Evolutionary conservation across 2,113 vertebrate species (phyloP).

Genomic region (Alligator mississippiensis): DNA sequence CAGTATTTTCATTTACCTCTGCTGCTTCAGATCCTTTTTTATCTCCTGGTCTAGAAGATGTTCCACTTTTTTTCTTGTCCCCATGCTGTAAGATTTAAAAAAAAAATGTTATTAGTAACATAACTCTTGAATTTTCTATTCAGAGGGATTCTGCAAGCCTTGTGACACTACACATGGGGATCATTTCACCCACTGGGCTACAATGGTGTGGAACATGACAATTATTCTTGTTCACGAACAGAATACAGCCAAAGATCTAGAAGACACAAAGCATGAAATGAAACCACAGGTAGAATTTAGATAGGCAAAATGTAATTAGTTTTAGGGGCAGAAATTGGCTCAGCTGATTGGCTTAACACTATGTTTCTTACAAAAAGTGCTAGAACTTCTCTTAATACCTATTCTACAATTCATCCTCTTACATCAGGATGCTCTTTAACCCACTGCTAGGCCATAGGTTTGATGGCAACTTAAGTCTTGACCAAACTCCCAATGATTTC

Average conservation of each 20-base stretch:
- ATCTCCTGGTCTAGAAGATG: slow-evolving; percentile 50
- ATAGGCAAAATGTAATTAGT: not conserved
- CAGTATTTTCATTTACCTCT: slow-evolving; percentile 56
- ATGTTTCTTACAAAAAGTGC: not conserved
- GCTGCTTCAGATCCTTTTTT: slow-evolving; percentile 56
- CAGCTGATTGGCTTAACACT: not conserved
- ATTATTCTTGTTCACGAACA: not conserved
- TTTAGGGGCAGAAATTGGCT: not conserved
- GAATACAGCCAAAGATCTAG: not conserved
- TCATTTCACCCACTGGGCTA: not conserved
- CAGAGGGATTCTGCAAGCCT: not conserved
- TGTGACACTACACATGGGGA: not conserved
- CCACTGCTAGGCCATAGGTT: not conserved
- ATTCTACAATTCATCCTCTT: not conserved
- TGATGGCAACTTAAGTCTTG: not conserved
- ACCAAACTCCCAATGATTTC: not conserved
- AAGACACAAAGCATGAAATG: not conserved
- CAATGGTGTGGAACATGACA: not conserved
- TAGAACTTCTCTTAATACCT: not conserved
- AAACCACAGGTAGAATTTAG: not conserved
- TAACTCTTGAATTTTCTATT: not conserved
- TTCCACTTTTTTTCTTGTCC: slow-evolving; percentile 22
- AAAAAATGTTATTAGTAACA: not conserved
- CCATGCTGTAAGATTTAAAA: slow-evolving; percentile 50
- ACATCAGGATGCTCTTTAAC: not conserved